Base-by-base conservation (phyloP, 2,113 vertebrate species). In the Caracal caracal region DNA sequence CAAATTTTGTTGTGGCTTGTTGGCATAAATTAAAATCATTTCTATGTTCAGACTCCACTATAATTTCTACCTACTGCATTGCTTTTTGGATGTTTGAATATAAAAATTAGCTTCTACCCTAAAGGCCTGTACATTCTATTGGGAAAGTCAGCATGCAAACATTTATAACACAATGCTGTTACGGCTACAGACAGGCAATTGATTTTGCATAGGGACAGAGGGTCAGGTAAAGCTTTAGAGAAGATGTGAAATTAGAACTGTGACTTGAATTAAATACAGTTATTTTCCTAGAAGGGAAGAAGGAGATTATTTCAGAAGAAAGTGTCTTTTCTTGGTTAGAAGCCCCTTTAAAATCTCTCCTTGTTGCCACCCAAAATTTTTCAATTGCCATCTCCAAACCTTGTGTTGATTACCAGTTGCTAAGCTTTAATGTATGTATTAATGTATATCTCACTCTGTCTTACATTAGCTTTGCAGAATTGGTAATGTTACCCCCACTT, bases 1-100 rank as follows among this genome's bases (percentile, higher is more conserved):
- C 24, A 88, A 40, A 80, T 81, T 63, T 68, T 94, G 33, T 82
- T 95, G 10, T 65, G 22, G 22, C 35, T 80, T 70, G 5, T 61
- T 81, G 26, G 9, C 13, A 85, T 76, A 95, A 93, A 93, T 66
- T 95, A 81, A 94, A 96, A 78, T 20, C 12, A 6, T 97, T 96
- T 87, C 2, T 75, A 37, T 51, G 73, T 75, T 86, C 43, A 90
- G 10, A 17, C 20, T 37, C 17, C 7, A 59, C 40, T 96, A 2
- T 22, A 80, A n/a, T 75, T 90, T 65, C 49, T 92, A 61, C 56
- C 12, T 92, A 88, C 93, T 43, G 11, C 6, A 82, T 22, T 94
- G 85, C 17, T 88, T 53, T 59, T 71, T 82, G 20, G 24, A 53
- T 92, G 26, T 47, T 40, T 71, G 20, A 84, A 43, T 59, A 35